phyloP scores from a whole-genome alignment of 2,113 vertebrate species.

The Oncorhynchus clarkii region DNA sequence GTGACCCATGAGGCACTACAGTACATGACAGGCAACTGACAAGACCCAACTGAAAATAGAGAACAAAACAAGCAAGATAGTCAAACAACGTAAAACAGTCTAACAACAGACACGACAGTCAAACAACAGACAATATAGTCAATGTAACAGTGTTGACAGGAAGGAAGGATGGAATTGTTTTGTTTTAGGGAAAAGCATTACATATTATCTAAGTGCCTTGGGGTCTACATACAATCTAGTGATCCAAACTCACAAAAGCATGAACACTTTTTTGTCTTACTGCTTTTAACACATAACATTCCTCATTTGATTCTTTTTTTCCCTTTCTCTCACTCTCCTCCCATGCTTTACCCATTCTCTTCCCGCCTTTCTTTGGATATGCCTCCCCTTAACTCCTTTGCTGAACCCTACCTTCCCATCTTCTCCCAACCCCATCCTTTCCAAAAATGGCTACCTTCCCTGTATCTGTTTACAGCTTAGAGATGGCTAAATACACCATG shows the following conservation, averaged over 20 bases:
- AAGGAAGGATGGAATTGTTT: slow-evolving; percentile 60
- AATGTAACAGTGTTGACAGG: not conserved
- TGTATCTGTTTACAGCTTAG: slow-evolving; percentile 86
- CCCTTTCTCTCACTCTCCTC: slow-evolving; percentile 67
- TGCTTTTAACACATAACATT: slow-evolving; percentile 87
- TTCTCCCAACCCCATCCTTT: slow-evolving; percentile 69
- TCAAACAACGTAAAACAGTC: too few species aligned
- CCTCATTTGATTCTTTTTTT: slow-evolving; percentile 83
- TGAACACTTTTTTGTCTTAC: slow-evolving; percentile 82
- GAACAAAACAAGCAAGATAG: too few species aligned
- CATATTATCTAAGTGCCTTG: slow-evolving; percentile 41
- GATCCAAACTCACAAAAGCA: slow-evolving; percentile 73
- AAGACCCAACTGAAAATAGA: too few species aligned
- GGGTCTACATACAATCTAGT: slow-evolving; percentile 63
- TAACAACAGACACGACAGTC: slow-evolving; percentile 29
- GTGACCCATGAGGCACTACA: slow-evolving; percentile 7
- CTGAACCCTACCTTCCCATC: slow-evolving; percentile 40
- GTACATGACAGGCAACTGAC: too few species aligned
- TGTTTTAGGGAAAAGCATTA: slow-evolving; percentile 19
- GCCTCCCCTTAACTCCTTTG: slow-evolving; percentile 55
- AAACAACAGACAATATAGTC: slow-evolving; percentile 33
- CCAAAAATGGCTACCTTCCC: slow-evolving; percentile 43
- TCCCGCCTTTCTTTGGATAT: slow-evolving; percentile 53
- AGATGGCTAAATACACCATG: slow-evolving; percentile 97
- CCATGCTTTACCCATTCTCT: slow-evolving; percentile 54